Evolutionary conservation across 1,140 invertebrate species (phyloP).

Genomic region (Druon quercuslanigerum): DNA sequence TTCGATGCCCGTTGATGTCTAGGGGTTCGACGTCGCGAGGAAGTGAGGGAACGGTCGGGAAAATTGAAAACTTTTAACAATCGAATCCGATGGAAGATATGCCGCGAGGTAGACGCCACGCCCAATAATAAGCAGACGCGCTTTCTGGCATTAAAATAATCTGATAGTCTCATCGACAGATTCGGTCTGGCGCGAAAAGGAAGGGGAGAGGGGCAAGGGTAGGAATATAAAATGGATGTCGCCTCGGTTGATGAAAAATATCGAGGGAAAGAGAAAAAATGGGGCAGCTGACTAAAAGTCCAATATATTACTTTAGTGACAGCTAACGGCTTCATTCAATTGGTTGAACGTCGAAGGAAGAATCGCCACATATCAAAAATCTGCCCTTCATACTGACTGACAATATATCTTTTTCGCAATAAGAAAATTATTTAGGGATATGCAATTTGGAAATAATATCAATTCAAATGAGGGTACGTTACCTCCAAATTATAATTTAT

Average conservation of each 20-base stretch:
- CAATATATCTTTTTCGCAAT: background rate
- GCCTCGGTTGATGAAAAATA: conserved; percentile 16
- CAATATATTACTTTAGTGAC: conserved; percentile 46
- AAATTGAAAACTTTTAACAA: conserved; percentile 47
- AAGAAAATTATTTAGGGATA: no score
- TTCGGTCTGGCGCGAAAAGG: background rate
- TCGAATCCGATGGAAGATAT: conserved; percentile 33
- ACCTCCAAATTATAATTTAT: no score
- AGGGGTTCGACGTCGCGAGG: background rate
- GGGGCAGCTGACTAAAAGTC: conserved; percentile 37
- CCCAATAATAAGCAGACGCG: conserved; percentile 49
- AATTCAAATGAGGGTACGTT: no score
- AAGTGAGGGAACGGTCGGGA: background rate
- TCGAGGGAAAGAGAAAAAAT: conserved; percentile 33
- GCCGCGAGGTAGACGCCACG: conserved; percentile 30
- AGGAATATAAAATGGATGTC: conserved; percentile 26
- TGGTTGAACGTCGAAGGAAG: conserved; percentile 12
- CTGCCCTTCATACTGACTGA: conserved; percentile 3
- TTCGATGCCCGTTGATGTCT: background rate
- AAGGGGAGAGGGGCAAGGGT: background rate
- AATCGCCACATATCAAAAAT: background rate
- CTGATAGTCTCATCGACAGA: conserved; percentile 43
- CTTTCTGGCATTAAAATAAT: conserved; percentile 51
- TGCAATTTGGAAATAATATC: no score
- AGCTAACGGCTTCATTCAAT: conserved; percentile 48